These are phyloP conservation scores for Lepeophtheirus nordmannii DNA, from an alignment of 2,888 invertebrate species.

Conservation along the genomic window DNA sequence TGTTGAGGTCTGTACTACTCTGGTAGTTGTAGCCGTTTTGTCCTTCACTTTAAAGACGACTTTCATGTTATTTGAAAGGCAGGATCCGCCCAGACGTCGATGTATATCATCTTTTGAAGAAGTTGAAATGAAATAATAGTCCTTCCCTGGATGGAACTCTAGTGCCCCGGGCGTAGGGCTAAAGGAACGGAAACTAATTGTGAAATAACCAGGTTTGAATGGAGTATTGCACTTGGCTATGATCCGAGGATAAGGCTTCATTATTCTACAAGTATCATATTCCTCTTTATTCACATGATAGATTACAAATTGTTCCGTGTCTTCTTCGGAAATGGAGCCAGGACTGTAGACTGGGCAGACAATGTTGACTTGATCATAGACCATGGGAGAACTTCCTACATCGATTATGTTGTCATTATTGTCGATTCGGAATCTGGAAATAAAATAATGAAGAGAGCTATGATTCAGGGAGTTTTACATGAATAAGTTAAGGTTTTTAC, in stretches of 20 bases:
- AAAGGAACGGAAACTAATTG: constrained; percentile 87
- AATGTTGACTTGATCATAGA: constrained; percentile 88
- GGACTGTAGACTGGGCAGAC: constrained; percentile 71
- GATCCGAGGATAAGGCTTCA: constrained; percentile 77
- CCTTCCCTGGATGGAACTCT: constrained; percentile 82
- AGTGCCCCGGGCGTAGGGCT: constrained; percentile 86
- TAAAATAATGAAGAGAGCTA: constrained; percentile 28
- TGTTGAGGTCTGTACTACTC: too few species aligned
- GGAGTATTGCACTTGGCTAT: constrained; percentile 93
- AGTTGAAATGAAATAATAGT: constrained; percentile 67
- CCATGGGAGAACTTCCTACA: constrained; percentile 77
- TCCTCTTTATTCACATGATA: constrained; percentile 88
- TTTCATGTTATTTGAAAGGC: constrained; percentile 85
- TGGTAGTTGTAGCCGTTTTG: background rate
- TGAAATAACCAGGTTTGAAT: constrained; percentile 81
- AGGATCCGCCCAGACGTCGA: constrained; percentile 76
- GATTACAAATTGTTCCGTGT: constrained; percentile 85
- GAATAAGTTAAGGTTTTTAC: too few species aligned
- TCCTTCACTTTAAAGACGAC: constrained; percentile 66
- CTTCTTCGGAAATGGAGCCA: constrained; percentile 45
- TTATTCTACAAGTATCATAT: constrained; percentile 87
- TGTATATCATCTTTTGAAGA: constrained; percentile 17
- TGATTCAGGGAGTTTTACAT: background rate
- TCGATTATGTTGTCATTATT: constrained; percentile 94
- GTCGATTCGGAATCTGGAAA: constrained; percentile 75